These are phyloP conservation scores for Chloroceryle amazona DNA, from an alignment of 2,797 vertebrate species.

Conservation along the genomic window DNA sequence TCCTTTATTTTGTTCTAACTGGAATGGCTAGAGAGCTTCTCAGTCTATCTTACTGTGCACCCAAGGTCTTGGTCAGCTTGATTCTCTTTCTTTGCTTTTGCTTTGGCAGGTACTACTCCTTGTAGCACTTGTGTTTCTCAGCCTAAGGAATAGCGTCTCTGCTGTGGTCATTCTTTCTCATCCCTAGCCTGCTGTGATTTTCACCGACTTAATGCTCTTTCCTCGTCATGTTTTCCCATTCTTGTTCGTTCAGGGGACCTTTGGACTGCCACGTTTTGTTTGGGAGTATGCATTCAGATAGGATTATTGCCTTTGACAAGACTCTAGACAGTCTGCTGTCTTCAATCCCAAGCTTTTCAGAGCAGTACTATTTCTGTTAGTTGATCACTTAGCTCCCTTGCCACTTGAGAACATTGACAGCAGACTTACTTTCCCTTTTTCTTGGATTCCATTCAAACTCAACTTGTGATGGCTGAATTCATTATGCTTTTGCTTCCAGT, in stretches of 20 bases:
- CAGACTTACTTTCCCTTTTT: background rate
- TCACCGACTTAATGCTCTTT: background rate
- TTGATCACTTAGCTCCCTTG: background rate
- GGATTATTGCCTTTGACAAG: background rate
- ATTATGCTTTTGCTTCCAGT: background rate
- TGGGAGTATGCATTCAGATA: background rate
- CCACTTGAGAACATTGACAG: background rate
- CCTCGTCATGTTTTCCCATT: background rate
- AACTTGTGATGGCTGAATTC: background rate
- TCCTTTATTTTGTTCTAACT: background rate
- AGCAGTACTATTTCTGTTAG: background rate
- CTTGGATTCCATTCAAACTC: background rate
- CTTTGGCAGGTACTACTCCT: background rate
- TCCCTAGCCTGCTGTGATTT: background rate
- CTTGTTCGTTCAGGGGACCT: background rate
- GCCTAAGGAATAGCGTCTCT: background rate
- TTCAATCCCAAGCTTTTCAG: background rate
- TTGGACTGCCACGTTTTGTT: background rate
- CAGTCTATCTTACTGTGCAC: rapidly evolving
- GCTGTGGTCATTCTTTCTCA: background rate
- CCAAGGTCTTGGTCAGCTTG: background rate
- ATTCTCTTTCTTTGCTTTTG: background rate
- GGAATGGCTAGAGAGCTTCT: background rate
- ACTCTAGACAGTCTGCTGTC: background rate
- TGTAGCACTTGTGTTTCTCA: background rate